Conservation (phyloP, 2,113 vertebrate genomes). For the Neolamprologus fasciatus region DNA sequence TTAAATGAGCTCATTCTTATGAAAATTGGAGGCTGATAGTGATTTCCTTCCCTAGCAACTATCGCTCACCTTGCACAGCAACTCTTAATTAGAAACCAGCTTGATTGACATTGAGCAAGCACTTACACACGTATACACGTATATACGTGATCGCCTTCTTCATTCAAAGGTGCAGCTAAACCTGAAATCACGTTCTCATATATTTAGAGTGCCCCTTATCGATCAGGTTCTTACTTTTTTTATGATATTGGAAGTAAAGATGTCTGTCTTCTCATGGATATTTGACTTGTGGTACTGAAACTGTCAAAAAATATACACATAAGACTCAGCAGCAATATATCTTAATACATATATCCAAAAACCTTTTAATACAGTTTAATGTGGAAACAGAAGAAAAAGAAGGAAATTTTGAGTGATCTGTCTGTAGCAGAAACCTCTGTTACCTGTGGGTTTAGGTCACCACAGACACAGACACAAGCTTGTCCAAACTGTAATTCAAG, state of each 20-base stretch:
- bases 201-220: neutral
- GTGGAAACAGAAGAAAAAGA: neutral
- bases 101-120: conserved; percentile 53
- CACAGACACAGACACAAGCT: neutral
- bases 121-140: neutral
- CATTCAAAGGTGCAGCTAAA: neutral
- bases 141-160: neutral
- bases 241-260: too few species aligned
- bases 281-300: neutral
- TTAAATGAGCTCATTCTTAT: conserved; percentile 86
- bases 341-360: neutral
- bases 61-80: conserved; percentile 79
- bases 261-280: neutral
- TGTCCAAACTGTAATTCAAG: neutral
- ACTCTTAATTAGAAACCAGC: conserved; percentile 82
- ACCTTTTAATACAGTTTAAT: neutral
- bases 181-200: neutral
- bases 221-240: neutral
- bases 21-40: conserved; percentile 84
- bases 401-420: neutral
- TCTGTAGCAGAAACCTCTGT: neutral
- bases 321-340: neutral
- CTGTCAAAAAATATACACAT: neutral
- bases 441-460: neutral
- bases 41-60: conserved; percentile 80